A percentile compares a stretch with the other conserved stretches of the same genome.
phyloP scores from a whole-genome alignment of 2,888 invertebrate species.

The Chesias legatella region DNA sequence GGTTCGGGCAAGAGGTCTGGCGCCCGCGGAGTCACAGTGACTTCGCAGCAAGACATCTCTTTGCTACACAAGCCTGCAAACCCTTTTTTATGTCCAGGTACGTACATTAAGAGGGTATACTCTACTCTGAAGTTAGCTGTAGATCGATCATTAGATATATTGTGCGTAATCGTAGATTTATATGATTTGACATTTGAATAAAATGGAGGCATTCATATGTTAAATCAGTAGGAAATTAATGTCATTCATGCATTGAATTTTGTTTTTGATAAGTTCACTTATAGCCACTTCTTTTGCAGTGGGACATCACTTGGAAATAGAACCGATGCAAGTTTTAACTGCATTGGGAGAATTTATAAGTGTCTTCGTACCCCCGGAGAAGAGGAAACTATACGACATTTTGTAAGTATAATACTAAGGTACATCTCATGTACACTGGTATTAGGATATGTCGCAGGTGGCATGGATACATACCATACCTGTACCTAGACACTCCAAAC shows the following conservation, averaged over 20 bases:
- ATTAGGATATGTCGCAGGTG: not conserved
- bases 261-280: not conserved
- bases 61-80: conserved; percentile 34
- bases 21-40: conserved; percentile 61
- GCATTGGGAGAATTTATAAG: conserved; percentile 83
- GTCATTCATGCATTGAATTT: no score
- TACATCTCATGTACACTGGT: no score
- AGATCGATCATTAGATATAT: no score
- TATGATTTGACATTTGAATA: no score
- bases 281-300: conserved; percentile 39
- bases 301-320: conserved; percentile 84
- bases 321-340: conserved; percentile 83
- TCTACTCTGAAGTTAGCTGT: no score
- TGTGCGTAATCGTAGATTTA: no score
- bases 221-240: no score
- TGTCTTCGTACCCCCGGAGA: conserved; percentile 65
- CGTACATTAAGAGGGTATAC: conserved; percentile 28
- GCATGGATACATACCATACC: no score
- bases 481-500: no score
- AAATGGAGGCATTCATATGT: no score
- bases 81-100: conserved; percentile 61
- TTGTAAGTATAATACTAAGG: no score
- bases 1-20: conserved; percentile 38
- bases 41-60: conserved; percentile 36
- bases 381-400: conserved; percentile 57